Percentiles rank a stretch among this genome's conserved stretches.
phyloP scores from a whole-genome alignment of 2,113 vertebrate species.

The Sylvia atricapilla region DNA sequence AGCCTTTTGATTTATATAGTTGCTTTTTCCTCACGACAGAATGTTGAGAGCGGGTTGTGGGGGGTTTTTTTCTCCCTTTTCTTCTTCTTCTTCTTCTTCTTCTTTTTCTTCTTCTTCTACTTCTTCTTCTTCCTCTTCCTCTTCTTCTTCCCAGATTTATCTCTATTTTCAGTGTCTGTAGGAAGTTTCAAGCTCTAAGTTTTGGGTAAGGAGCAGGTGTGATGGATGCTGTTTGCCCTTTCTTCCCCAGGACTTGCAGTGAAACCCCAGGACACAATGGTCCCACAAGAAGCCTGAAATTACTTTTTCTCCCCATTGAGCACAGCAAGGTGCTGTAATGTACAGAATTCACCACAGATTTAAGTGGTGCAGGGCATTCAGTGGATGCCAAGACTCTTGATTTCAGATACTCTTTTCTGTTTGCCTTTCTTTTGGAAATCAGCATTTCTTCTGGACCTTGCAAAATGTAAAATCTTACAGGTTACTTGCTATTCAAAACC shows the following conservation, averaged over 20 bases:
- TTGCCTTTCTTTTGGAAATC: background rate
- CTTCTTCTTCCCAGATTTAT: background rate
- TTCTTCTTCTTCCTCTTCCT: background rate
- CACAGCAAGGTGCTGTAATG: background rate
- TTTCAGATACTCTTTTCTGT: background rate
- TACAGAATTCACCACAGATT: background rate
- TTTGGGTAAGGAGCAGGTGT: background rate
- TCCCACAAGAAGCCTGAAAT: background rate
- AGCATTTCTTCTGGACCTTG: background rate
- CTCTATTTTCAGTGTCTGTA: background rate
- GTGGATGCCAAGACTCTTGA: background rate
- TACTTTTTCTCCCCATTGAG: background rate
- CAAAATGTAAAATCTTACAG: background rate
- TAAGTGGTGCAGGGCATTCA: background rate
- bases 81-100: background rate
- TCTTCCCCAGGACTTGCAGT: background rate
- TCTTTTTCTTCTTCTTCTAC: background rate
- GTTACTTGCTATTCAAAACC: background rate
- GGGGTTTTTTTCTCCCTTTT: slow-evolving; percentile 30
- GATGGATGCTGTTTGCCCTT: background rate
- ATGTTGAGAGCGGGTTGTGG: background rate
- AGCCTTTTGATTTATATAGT: slow-evolving; percentile 47
- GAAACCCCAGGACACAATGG: background rate
- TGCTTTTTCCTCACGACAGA: background rate
- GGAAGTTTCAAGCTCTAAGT: background rate